Evolutionary conservation across 2,797 vertebrate species (phyloP).

Genomic region (Dendrocincla fuliginosa): DNA sequence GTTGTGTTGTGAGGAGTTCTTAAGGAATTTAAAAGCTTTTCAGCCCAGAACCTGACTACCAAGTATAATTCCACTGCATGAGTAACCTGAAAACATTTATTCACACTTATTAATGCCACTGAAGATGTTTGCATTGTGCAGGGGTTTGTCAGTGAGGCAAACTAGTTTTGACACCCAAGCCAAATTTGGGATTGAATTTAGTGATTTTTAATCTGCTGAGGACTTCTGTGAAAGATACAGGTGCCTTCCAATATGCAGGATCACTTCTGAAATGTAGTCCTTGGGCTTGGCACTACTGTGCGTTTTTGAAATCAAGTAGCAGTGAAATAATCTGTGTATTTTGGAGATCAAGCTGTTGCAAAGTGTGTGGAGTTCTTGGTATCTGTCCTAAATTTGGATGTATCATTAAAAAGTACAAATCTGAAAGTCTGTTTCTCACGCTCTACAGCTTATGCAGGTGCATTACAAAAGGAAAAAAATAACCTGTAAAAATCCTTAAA

Average conservation of each 20-base stretch:
- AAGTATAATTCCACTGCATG: conserved; percentile 53
- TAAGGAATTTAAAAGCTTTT: conserved; percentile 25
- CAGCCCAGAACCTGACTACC: conserved; percentile 31
- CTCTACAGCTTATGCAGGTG: conserved; percentile 10
- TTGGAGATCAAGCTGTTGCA: conserved; percentile 30
- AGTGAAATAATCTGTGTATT: neutral
- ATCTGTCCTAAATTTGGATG: neutral
- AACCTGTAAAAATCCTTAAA: conserved; percentile 7
- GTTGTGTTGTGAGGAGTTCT: conserved; percentile 63
- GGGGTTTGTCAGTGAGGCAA: conserved; percentile 8
- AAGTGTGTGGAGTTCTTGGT: conserved; percentile 17
- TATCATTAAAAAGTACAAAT: conserved; percentile 29
- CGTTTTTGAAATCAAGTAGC: conserved; percentile 28
- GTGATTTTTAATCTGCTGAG: conserved; percentile 44
- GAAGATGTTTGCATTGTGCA: conserved; percentile 35
- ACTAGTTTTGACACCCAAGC: conserved; percentile 13
- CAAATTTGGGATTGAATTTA: conserved; percentile 63
- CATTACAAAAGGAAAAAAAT: neutral
- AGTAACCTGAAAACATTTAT: conserved; percentile 59
- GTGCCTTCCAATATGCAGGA: conserved; percentile 68
- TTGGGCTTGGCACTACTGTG: conserved; percentile 60
- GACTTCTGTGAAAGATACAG: conserved; percentile 12
- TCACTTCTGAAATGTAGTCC: conserved; percentile 77
- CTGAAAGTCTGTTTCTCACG: neutral
- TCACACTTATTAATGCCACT: conserved; percentile 46